Percentiles rank a stretch among this genome's conserved stretches.
phyloP scores from a whole-genome alignment of 2,888 invertebrate genomes.

The Cerastis leucographa region DNA sequence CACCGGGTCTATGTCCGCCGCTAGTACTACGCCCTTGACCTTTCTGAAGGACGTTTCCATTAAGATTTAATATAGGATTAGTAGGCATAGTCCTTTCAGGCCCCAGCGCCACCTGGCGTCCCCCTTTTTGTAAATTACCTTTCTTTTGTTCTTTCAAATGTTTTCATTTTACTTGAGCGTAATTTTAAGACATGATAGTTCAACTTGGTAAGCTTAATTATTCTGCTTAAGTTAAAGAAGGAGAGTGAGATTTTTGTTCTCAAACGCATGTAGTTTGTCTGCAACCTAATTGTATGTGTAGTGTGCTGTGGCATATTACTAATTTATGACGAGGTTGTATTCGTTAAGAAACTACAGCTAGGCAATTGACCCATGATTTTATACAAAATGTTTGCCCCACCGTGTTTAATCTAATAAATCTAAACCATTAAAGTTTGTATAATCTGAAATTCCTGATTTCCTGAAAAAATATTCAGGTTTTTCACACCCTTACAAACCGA shows the following conservation, averaged over 20 bases:
- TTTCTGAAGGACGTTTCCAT: constrained; percentile 20
- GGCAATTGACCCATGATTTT: not conserved
- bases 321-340: not conserved
- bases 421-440: not conserved
- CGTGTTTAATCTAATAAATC: no score
- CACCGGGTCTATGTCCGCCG: not conserved
- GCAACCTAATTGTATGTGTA: not conserved
- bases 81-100: not conserved
- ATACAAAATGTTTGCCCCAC: not conserved
- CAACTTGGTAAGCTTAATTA: not conserved
- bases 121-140: not conserved
- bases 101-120: no score
- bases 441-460: not conserved
- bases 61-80: not conserved
- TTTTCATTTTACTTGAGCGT: constrained; percentile 1
- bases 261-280: not conserved
- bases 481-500: not conserved
- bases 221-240: not conserved
- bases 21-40: constrained; percentile 35
- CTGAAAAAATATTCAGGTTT: no score
- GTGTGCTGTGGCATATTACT: no score
- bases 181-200: not conserved
- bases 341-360: not conserved
- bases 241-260: not conserved
- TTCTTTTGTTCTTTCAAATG: not conserved